Percentiles rank a stretch among this genome's conserved stretches.
Evolutionary conservation across 2,113 vertebrate species (phyloP).

Genomic region (Pteruthius melanotis): DNA sequence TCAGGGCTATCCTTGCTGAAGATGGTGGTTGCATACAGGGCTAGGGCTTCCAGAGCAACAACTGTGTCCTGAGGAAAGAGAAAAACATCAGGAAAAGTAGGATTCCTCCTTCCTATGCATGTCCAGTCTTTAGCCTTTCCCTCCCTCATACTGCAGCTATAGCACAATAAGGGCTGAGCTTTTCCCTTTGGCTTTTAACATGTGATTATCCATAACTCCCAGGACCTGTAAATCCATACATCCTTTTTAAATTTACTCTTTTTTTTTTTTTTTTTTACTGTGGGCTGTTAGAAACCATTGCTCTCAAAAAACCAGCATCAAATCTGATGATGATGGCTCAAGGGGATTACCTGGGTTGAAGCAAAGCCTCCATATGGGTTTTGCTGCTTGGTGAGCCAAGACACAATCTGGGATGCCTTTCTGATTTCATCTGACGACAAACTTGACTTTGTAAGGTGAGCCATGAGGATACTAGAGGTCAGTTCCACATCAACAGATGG

Average conservation of each 20-base stretch:
- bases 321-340: neutral
- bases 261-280: neutral
- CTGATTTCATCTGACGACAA: slow-evolving; percentile 40
- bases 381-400: slow-evolving; percentile 72
- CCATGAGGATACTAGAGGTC: slow-evolving; percentile 61
- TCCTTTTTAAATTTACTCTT: fast-evolving
- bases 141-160: neutral
- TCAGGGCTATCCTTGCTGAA: slow-evolving; percentile 48
- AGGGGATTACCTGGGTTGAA: slow-evolving; percentile 70
- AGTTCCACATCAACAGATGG: slow-evolving; percentile 74
- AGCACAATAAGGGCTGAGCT: neutral
- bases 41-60: slow-evolving; percentile 69
- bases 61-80: slow-evolving; percentile 64
- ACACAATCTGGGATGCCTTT: slow-evolving; percentile 3
- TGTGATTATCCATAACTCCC: neutral
- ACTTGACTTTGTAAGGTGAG: slow-evolving; percentile 32
- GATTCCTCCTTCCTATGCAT: neutral
- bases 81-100: neutral
- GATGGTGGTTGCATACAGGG: slow-evolving; percentile 63
- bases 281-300: neutral
- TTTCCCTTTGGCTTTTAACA: neutral
- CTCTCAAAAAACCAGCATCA: neutral
- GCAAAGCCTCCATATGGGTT: slow-evolving; percentile 72
- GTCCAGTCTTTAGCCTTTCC: neutral
- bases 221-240: neutral